Evolutionary conservation across 2,888 invertebrate genomes (phyloP).

Genomic region (Stenodera caucasica): DNA sequence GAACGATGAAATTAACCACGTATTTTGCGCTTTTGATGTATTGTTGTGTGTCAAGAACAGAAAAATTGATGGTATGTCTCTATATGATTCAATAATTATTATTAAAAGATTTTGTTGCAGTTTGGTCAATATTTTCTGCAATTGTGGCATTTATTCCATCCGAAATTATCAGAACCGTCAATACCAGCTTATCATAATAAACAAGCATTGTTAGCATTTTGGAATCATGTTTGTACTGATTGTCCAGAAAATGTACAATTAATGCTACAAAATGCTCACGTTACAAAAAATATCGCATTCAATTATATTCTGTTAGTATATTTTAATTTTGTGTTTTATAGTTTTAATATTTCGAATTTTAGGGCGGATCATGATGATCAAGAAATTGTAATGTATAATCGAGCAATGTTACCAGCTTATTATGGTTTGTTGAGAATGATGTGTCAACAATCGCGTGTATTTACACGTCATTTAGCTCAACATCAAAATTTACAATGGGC

Average conservation of each 20-base stretch:
- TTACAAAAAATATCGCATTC: conserved; percentile 93
- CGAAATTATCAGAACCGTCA: conserved; percentile 90
- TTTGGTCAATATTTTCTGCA: conserved; percentile 91
- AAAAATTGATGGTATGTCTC: conserved; percentile 94
- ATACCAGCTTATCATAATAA: conserved; percentile 95
- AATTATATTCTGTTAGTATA: conserved; percentile 95
- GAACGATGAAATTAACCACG: conserved; percentile 88
- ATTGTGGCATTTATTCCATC: conserved; percentile 93
- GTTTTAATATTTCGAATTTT: conserved; percentile 10
- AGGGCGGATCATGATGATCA: conserved; percentile 97
- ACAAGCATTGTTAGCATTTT: conserved; percentile 88
- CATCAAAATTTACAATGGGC: conserved; percentile 98
- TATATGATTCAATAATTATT: conserved; percentile 45
- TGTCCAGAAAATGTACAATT: conserved; percentile 91
- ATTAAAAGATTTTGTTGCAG: conserved; percentile 58
- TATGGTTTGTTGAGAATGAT: conserved; percentile 87
- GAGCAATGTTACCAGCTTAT: conserved; percentile 91
- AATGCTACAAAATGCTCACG: conserved; percentile 82
- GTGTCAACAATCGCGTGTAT: conserved; percentile 83
- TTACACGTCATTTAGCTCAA: conserved; percentile 83
- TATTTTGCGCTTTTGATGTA: conserved; percentile 92
- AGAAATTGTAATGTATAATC: conserved; percentile 91
- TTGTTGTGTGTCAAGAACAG: conserved; percentile 86
- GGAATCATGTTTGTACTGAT: conserved; percentile 91
- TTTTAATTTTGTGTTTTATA: no score